These are phyloP conservation scores for Peromyscus leucopus DNA, from an alignment of 2,113 vertebrate species.

Conservation along the genomic window DNA sequence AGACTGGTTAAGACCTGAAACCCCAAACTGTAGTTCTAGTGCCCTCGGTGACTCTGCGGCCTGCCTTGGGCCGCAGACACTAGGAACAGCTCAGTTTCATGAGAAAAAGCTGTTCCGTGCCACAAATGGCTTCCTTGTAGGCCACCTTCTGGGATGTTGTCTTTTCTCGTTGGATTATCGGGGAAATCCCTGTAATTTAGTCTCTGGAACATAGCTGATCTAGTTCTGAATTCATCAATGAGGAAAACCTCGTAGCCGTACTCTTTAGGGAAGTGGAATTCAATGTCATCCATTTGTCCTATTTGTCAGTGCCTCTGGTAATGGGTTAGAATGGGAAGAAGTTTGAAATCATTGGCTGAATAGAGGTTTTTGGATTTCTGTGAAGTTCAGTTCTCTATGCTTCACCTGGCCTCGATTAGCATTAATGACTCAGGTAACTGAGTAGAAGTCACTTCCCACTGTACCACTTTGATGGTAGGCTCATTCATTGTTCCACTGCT, in stretches of 20 bases:
- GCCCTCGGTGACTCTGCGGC: background rate
- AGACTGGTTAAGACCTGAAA: background rate
- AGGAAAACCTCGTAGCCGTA: background rate
- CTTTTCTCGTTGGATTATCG: background rate
- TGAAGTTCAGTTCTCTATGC: constrained; percentile 70
- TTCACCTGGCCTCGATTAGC: constrained; percentile 73
- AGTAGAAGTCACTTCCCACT: constrained; percentile 65
- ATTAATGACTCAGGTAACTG: constrained; percentile 62
- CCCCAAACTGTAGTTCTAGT: background rate
- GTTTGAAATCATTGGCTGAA: constrained; percentile 67
- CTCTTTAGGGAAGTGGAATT: constrained; percentile 53
- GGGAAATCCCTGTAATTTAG: background rate
- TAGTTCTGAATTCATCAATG: background rate
- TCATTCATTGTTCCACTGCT: constrained; percentile 53
- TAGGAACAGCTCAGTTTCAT: background rate
- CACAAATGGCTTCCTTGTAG: background rate
- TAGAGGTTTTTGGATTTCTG: constrained; percentile 73
- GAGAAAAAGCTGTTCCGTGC: background rate
- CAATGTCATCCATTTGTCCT: constrained; percentile 54
- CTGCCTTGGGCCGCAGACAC: background rate
- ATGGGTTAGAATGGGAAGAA: constrained; percentile 63
- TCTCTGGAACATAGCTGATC: background rate
- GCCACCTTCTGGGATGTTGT: background rate
- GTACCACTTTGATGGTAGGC: constrained; percentile 34
- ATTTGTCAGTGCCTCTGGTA: constrained; percentile 26